A percentile compares a stretch with the other conserved stretches of the same genome.
These are phyloP conservation scores for Scarus forsteni DNA, from an alignment of 2,797 vertebrate genomes.

Conservation along the genomic window DNA sequence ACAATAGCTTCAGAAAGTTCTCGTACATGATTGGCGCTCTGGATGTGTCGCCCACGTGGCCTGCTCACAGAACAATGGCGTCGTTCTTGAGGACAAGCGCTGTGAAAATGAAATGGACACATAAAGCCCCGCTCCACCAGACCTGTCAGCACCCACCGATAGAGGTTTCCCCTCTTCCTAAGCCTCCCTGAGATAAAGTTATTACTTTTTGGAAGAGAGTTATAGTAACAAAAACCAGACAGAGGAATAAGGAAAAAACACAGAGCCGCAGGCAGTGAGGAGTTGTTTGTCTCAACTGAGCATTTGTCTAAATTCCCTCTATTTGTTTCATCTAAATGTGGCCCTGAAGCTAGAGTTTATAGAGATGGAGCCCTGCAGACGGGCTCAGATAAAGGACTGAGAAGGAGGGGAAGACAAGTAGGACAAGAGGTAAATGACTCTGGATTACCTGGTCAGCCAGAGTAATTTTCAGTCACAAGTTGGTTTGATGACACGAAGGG, in stretches of 20 bases:
- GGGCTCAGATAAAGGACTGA: constrained; percentile 52
- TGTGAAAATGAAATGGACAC: constrained; percentile 63
- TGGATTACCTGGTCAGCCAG: constrained; percentile 17
- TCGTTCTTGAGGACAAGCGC: constrained; percentile 56
- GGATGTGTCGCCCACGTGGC: constrained; percentile 37
- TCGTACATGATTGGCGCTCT: constrained; percentile 25
- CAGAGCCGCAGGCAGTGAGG: constrained; percentile 21
- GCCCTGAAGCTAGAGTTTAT: constrained; percentile 49
- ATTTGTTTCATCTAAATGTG: constrained; percentile 67
- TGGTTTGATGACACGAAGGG: not conserved
- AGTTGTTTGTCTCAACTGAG: constrained; percentile 63
- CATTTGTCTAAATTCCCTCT: constrained; percentile 68
- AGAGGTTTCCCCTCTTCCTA: constrained; percentile 50
- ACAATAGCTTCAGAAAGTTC: constrained; percentile 26
- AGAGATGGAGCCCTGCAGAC: constrained; percentile 45
- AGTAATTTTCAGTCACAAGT: constrained; percentile 4
- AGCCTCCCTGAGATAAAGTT: constrained; percentile 65
- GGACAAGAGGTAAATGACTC: constrained; percentile 12
- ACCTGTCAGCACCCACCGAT: constrained; percentile 55
- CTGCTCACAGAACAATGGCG: constrained; percentile 58
- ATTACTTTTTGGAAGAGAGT: constrained; percentile 64
- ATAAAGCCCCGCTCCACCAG: constrained; percentile 33
- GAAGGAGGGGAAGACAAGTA: constrained; percentile 7
- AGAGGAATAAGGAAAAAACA: not conserved
- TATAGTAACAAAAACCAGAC: constrained; percentile 22